These are phyloP conservation scores for Rhamnusium bicolor DNA, from an alignment of 2,888 invertebrate species.

Conservation along the genomic window DNA sequence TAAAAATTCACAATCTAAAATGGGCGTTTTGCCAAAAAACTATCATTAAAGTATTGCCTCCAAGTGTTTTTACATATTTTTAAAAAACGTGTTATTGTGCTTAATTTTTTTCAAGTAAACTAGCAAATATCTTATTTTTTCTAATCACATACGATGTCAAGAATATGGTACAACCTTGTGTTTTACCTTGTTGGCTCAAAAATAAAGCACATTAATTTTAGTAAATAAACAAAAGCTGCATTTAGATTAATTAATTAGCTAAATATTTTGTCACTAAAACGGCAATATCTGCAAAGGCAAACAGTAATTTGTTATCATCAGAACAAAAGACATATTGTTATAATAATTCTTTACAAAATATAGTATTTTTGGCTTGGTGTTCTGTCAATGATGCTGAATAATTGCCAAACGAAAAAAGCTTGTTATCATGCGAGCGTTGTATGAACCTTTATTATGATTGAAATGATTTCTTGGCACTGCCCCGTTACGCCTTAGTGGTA, in stretches of 20 bases:
- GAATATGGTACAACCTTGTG: slow-evolving; percentile 6
- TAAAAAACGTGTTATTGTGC: background rate
- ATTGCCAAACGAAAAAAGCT: slow-evolving; percentile 32
- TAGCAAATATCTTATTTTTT: slow-evolving; percentile 5
- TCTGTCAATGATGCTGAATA: slow-evolving; percentile 18
- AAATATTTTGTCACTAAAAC: background rate
- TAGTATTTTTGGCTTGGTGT: background rate
- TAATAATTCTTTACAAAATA: background rate
- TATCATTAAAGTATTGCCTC: background rate
- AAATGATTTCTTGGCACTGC: slow-evolving; percentile 68
- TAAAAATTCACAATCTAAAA: background rate
- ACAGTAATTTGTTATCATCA: no score
- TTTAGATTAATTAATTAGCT: slow-evolving; percentile 4
- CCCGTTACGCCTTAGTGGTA: slow-evolving; percentile 66
- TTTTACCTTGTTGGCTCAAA: slow-evolving; percentile 9
- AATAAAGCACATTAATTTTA: slow-evolving; percentile 29
- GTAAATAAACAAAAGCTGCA: slow-evolving; percentile 20
- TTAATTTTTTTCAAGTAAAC: slow-evolving; percentile 16
- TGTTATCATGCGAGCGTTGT: slow-evolving; percentile 38
- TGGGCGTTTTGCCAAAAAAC: slow-evolving; percentile 21
- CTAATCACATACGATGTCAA: background rate
- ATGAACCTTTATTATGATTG: slow-evolving; percentile 67
- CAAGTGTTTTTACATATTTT: background rate
- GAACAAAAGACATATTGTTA: background rate
- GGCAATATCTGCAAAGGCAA: background rate